Base-by-base conservation (phyloP, 2,888 invertebrate genomes). In the Neoscelio sp. region DNA sequence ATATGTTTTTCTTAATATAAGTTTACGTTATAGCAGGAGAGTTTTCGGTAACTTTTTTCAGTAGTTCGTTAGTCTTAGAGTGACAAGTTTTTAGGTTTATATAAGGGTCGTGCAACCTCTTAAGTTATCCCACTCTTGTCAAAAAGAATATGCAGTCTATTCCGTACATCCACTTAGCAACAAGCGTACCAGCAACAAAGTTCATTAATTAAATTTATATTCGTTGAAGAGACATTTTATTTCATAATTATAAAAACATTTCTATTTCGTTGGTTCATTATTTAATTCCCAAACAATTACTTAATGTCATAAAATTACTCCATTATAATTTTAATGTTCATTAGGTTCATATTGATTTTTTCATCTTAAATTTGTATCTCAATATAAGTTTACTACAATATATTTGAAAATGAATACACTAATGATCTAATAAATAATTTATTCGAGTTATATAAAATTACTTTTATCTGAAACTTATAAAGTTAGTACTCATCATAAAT, bases 11-110 rank as follows among this genome's bases (percentile, higher is more conserved):
- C 12, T 23, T 42, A 5, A 42, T 2, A 10, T 7, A 68, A 56
- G 48, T 58, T 68, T 58, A 23, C 18, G 44, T 46, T 8, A 68
- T 48, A 48, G 48, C 56, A 13, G 23, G 48, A 12, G 52, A 26
- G 23, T 8, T 42, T 48, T 70, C 23, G 60, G 48, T 60, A 70
- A 50, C 42, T 60, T 70, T 60, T 60, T 60, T 35, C 48, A 68
- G 58, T 23, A 60, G 58, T 73, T 64, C 64, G 56, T 64, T 64
- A 64, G 62, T 73, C 48, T 73, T 64, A 56, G 38, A 73, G 64
- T 64, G 71, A 62, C 60, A 62, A 71, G 62, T 62, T 71, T 62
- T 71, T 71, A 71, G 52, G 62, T 62, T 62, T 73, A 30, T 48
- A 65, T 30, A 56, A 73, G 73, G 46, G 64, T 56, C 73, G 64